Base-by-base conservation (phyloP, 1,140 invertebrate genomes). In the Coelopa frigida region DNA sequence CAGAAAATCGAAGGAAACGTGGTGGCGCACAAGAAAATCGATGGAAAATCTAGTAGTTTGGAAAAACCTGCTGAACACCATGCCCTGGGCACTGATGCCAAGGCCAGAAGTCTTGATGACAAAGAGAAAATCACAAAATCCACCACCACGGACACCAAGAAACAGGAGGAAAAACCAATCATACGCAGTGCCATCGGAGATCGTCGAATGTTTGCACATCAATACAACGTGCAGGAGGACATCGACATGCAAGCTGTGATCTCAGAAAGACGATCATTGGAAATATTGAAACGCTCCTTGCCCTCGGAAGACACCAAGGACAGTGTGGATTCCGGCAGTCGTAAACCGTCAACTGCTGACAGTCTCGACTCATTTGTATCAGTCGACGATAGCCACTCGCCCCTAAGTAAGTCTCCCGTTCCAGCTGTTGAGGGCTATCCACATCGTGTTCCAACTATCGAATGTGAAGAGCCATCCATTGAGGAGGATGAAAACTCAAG, bases 201-300 rank as follows among this genome's bases (percentile, higher is more conserved):
- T 55, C 57, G 70, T 10, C 60, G 62, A 12, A 67, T 67, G 60
- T 67, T 67, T 5, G 63, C 63, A 8, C 62, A 67, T 49, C 63
- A 67, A 23, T 61, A 55, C 26, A 62, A 66, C 48, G 57, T 65
- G 0, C 56, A 61, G 12, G 66, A 72, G 51, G 76, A 78, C 56
- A 77, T 75, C 46, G 76, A 78, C 52, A 78, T 75, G 46, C 77
- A 79, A 52, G 77, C 74, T 26, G 72, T 79, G 5, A 79, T 79
- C 31, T 75, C 76, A 44, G 77, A 79, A 58, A 68, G 77, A 40
- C 70, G 77, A 49, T 76, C 77, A 44, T 70, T 79, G 38, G 77
- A 79, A 47, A 66, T 69, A 5, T 36, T 70, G 0, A 70, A 69
- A 37, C 53, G 66, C 17, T 69, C 66, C 0, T 37, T 67, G 5